Evolutionary conservation across 2,888 invertebrate genomes (phyloP), one percentile per base, ranked within the genome.

Genomic region (Cryptocephalus primarius): DNA sequence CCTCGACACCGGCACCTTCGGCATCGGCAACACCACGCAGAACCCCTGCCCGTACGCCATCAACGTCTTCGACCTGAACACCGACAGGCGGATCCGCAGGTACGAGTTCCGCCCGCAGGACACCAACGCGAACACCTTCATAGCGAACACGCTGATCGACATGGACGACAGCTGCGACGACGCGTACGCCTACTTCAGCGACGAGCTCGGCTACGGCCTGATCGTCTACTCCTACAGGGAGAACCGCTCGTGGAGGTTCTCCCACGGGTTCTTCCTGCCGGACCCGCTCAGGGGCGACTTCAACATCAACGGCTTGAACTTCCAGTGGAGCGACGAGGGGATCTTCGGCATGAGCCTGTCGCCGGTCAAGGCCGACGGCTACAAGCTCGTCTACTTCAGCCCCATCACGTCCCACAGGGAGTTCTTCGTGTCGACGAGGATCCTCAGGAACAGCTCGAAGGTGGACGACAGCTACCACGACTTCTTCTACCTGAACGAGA

Each of bases 131-230:
- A 78, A 83, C 39, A 88, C 88, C 1, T 88, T 88, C 66, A 87
- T 89, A 51, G 88, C 88, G n/a, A 89, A 87, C 61, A 85, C 87
- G 47, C 86, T 83, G n/a, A 77, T 88, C 2, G 89, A 90, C 13
- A 6, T 57, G 22, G 55, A 51, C 13, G 11, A 48, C 6, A 53
- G 46, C 9, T 60, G 60, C 39, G 54, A 60, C 8, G 57, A 60
- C 36, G 59, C 59, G 1, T 50, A 55, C 39, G 59, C 60, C 8
- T 60, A 60, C 40, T 65, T 60, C 69, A 83, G 86, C 0, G 88
- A 89, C 63, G 88, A 88, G 63, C 72, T 88, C 14, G 88, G 88
- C 1, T 88, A 88, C 58, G 88, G 88, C 1, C 71, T 89, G 14
- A 81, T 89, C 46, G 80, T 80, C 1, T 89, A 89, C 65, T 87